Percentiles rank a stretch among this genome's conserved stretches.
Conservation (phyloP, 2,797 vertebrate genomes). For the Myiotriccus ornatus region DNA sequence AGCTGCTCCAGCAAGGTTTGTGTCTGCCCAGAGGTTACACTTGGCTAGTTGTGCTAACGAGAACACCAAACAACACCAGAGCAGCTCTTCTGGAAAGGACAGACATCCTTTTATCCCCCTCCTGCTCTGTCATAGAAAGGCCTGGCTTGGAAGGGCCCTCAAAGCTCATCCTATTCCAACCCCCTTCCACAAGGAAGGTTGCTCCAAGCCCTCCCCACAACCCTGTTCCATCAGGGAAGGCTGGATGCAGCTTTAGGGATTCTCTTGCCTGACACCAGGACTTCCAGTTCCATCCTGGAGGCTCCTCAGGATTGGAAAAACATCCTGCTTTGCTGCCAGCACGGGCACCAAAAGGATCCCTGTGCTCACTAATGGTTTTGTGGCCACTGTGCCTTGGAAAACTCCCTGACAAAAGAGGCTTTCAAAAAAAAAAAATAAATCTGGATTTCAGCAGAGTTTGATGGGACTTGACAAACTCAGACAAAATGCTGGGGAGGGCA, state of each 20-base stretch:
- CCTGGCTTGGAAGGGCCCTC: neutral
- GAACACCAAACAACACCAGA: neutral
- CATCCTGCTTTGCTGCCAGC: neutral
- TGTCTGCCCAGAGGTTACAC: neutral
- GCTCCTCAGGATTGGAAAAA: neutral
- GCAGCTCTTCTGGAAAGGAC: neutral
- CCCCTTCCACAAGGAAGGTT: accelerated
- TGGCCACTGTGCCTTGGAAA: neutral
- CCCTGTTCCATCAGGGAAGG: neutral
- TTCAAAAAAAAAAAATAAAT: no score
- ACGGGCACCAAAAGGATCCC: neutral
- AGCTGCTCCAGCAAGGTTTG: neutral
- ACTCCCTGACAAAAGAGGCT: neutral
- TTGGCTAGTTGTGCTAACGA: neutral
- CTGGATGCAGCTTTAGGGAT: neutral
- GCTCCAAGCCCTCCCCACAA: accelerated
- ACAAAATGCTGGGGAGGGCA: neutral
- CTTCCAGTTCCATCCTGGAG: neutral
- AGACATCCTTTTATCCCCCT: neutral
- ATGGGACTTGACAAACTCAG: neutral
- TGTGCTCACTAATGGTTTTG: neutral
- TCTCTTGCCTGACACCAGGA: neutral
- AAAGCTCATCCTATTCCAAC: neutral
- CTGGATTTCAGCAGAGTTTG: neutral
- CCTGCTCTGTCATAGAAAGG: neutral